Evolutionary conservation across 2,888 invertebrate genomes (phyloP).

Genomic region (Salpingus planirostris): DNA sequence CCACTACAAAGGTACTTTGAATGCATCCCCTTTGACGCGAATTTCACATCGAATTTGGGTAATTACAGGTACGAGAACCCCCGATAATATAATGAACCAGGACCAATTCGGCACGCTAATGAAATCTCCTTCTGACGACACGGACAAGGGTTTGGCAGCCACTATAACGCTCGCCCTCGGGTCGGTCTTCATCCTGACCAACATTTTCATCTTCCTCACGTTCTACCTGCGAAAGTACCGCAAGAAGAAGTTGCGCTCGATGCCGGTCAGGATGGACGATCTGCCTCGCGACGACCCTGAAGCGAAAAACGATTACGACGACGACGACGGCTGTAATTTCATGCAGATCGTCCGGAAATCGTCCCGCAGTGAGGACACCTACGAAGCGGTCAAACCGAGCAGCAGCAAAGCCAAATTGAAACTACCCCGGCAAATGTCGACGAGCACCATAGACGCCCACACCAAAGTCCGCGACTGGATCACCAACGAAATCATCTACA

Average conservation of each 20-base stretch:
- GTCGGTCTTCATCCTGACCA: slow-evolving; percentile 62
- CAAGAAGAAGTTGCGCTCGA: slow-evolving; percentile 45
- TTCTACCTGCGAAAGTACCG: slow-evolving; percentile 59
- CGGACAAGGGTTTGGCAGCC: slow-evolving; percentile 37
- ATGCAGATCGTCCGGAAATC: slow-evolving; percentile 48
- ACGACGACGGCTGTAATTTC: slow-evolving; percentile 48
- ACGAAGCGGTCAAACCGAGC: slow-evolving; percentile 45
- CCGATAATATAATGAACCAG: slow-evolving; percentile 18
- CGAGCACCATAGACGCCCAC: slow-evolving; percentile 75
- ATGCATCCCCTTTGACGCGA: too few relatives aligned
- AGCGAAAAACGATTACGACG: slow-evolving; percentile 10
- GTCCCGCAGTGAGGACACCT: slow-evolving; percentile 44
- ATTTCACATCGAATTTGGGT: too few relatives aligned
- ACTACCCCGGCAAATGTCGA: slow-evolving; percentile 62
- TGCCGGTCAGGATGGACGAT: slow-evolving; percentile 29
- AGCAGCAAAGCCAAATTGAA: slow-evolving; percentile 54
- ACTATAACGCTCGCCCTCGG: slow-evolving; percentile 61
- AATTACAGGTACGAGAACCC: slow-evolving; percentile 15
- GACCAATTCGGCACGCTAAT: slow-evolving; percentile 37
- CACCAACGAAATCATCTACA: slow-evolving; percentile 65
- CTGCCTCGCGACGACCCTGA: slow-evolving; percentile 1
- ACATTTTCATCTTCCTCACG: slow-evolving; percentile 58
- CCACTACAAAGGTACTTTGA: too few relatives aligned
- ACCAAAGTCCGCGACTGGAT: slow-evolving; percentile 85
- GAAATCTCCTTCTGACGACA: slow-evolving; percentile 39